These are phyloP conservation scores for Harmothoe impar DNA, from an alignment of 2,888 invertebrate genomes.

Conservation along the genomic window DNA sequence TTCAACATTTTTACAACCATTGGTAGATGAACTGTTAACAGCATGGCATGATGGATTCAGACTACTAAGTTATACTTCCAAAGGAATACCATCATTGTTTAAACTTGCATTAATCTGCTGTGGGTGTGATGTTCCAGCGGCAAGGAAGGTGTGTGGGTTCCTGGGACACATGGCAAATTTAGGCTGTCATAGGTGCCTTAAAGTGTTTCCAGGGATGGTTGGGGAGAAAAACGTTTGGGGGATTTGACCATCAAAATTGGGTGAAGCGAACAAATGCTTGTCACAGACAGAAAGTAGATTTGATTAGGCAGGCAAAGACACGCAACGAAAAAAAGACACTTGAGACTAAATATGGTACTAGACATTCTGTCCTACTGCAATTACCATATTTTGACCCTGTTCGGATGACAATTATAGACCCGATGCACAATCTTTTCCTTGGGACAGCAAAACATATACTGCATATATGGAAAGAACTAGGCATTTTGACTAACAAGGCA, in stretches of 20 bases:
- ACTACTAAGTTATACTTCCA: background rate
- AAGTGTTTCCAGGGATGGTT: background rate
- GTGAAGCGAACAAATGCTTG: background rate
- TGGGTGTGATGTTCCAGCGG: background rate
- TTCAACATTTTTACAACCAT: background rate
- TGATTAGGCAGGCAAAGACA: background rate
- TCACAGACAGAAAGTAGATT: background rate
- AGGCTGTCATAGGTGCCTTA: background rate
- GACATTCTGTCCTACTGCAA: background rate
- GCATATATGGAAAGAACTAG: background rate
- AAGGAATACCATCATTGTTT: background rate
- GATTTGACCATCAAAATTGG: background rate
- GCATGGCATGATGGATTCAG: background rate
- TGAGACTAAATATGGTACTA: background rate
- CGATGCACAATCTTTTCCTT: background rate
- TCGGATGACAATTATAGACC: background rate
- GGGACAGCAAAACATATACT: background rate
- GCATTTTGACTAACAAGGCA: background rate
- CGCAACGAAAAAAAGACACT: background rate
- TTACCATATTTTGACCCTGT: background rate
- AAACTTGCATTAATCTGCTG: background rate
- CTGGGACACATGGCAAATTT: constrained; percentile 27
- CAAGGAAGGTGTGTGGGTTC: constrained; percentile 10
- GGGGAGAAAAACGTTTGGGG: background rate
- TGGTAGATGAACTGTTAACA: background rate